Conservation (phyloP, 2,113 vertebrate genomes). For the Syrrhaptes paradoxus region DNA sequence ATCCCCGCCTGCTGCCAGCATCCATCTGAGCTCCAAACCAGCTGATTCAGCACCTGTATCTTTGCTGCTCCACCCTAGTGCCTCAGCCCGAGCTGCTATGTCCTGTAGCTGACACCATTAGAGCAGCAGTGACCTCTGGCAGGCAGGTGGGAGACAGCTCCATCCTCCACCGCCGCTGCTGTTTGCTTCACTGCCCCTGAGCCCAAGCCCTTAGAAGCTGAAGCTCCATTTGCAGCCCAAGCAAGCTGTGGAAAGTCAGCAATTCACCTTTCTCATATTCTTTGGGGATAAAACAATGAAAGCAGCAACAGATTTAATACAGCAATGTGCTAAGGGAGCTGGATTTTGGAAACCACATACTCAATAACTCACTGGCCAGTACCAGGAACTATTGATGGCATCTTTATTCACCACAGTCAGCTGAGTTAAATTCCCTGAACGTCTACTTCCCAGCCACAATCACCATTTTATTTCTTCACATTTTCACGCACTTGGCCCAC, state of each 20-base stretch:
- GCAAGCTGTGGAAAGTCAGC: slow-evolving; percentile 16
- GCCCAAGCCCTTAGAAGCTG: slow-evolving; percentile 15
- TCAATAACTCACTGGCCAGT: not conserved
- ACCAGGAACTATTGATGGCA: not conserved
- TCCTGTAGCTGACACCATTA: not conserved
- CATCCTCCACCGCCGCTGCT: not conserved
- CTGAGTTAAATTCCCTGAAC: slow-evolving; percentile 2
- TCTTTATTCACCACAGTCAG: slow-evolving; percentile 9
- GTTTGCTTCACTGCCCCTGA: slow-evolving; percentile 42
- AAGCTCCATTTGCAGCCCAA: slow-evolving; percentile 44
- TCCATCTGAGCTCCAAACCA: not conserved
- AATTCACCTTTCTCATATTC: slow-evolving; percentile 12
- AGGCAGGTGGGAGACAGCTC: slow-evolving; percentile 51
- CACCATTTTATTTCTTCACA: not conserved
- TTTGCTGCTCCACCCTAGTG: not conserved
- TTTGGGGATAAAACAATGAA: slow-evolving; percentile 33
- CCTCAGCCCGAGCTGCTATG: not conserved
- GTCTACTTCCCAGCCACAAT: slow-evolving; percentile 4
- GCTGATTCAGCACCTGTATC: not conserved
- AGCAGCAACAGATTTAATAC: not conserved
- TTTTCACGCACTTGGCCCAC: not conserved
- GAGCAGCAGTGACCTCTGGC: slow-evolving; percentile 48
- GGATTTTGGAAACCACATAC: not conserved
- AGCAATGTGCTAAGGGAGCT: not conserved
- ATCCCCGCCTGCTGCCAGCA: not conserved